Base-by-base conservation (phyloP, 2,797 vertebrate genomes). In the Lindbergichthys nudifrons region DNA sequence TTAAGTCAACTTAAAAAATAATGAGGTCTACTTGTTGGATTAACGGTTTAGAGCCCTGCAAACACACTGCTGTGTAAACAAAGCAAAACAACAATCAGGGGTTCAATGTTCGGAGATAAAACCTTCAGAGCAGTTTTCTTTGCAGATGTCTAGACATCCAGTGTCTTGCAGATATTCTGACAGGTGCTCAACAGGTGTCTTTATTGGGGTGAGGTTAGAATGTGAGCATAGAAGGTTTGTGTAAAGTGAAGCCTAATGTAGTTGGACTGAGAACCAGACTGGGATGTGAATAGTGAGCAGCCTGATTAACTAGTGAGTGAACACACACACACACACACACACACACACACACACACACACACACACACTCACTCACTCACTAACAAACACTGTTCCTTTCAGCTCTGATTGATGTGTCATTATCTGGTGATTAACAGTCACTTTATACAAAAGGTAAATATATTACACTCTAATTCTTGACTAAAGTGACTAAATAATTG, bases 101-200 rank as follows among this genome's bases (percentile, higher is more conserved):
- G 21, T 21, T 32, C 14, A 51, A 1, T 5, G 18, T 63, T 61
- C 6, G 2, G 21, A 13, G 53, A 11, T 32, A 11, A 16, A 26
- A 26, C 13, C 11, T 14, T 52, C 18, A 32, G 11, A 61, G 60
- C 23, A 39, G 58, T 36, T 73, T 51, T 26, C 4, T 36, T 61
- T 53, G 58, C 39, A 77, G 23, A 57, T 69, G 77, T 83, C 57
- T 57, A 76, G 52, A 80, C 83, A 77, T 77, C 51, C 58, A 5
- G 64, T 1, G 54, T 70, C 32, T 77, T 62, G 60, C 81, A 73
- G 77, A 14, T 50, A 47, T 32, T 62, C 50, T 83, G 80, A 91
- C 85, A 92, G 85, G 88, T 87, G 84, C 78, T 79, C 84, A 84
- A 86, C 87, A 87, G 83, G 84, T 77, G 81, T 87, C 91, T 92